Evolutionary conservation across 1,140 invertebrate genomes (phyloP).

Genomic region (Nylanderia fulva): DNA sequence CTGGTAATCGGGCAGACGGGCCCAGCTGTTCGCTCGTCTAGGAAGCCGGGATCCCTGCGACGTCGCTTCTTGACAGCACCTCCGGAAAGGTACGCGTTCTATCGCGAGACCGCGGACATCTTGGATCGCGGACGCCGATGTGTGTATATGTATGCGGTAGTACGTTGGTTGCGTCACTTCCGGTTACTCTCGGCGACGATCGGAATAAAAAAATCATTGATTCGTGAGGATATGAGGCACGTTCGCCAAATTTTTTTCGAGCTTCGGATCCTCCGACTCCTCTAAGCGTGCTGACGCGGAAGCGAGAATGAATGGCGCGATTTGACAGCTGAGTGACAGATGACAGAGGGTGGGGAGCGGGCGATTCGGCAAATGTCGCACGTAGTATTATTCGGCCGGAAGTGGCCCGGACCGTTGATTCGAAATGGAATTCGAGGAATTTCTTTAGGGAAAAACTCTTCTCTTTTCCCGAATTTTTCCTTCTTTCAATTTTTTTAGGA

Average conservation of each 20-base stretch:
- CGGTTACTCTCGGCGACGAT: constrained; percentile 72
- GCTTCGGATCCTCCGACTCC: too few relatives aligned
- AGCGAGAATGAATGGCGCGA: too few relatives aligned
- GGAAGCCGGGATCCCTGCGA: background rate
- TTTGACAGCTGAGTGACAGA: too few relatives aligned
- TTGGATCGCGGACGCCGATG: constrained; percentile 80
- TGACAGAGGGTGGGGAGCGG: too few relatives aligned
- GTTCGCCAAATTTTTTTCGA: too few relatives aligned
- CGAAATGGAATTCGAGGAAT: background rate
- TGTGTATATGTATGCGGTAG: background rate
- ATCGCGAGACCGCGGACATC: constrained; percentile 80
- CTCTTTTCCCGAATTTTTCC: too few relatives aligned
- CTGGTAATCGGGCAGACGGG: background rate
- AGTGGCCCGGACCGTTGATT: background rate
- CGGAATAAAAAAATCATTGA: too few relatives aligned
- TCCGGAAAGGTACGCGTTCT: constrained; percentile 76
- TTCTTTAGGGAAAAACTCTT: too few relatives aligned
- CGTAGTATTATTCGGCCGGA: constrained; percentile 44
- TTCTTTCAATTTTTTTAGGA: too few relatives aligned
- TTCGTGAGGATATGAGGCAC: too few relatives aligned
- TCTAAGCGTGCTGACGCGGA: too few relatives aligned
- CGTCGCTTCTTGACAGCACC: constrained; percentile 72
- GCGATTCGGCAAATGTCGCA: background rate
- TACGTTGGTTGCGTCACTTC: constrained; percentile 63
- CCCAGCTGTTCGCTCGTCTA: background rate